phyloP scores from a whole-genome alignment of 2,113 vertebrate species.

The Anoplopoma fimbria region DNA sequence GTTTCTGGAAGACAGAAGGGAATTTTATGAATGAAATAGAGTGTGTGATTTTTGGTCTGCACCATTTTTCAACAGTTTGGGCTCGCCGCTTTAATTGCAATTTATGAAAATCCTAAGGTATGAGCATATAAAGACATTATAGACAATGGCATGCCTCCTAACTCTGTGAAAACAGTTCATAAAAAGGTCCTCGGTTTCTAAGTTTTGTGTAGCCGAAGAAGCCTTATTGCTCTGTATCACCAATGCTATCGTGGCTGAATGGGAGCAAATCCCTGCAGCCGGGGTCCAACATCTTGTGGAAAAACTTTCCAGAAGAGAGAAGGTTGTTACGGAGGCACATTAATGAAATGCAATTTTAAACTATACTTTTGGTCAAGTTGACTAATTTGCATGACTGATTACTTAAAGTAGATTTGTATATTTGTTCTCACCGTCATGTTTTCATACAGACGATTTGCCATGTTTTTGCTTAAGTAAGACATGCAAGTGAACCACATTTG shows the following conservation, averaged over 20 bases:
- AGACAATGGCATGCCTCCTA: no score
- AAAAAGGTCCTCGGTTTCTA: background rate
- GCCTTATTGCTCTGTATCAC: background rate
- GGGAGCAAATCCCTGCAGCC: background rate
- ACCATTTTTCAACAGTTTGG: background rate
- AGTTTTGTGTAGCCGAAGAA: background rate
- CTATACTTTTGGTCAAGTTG: background rate
- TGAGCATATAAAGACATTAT: background rate
- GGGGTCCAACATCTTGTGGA: background rate
- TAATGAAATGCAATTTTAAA: background rate
- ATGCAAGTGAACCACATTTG: background rate
- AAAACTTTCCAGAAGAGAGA: constrained; percentile 1
- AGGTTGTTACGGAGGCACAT: background rate
- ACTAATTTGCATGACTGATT: background rate
- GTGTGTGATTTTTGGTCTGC: background rate
- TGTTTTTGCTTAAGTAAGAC: background rate
- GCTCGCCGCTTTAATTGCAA: background rate
- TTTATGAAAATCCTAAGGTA: background rate
- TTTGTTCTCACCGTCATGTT: background rate
- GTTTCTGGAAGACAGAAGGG: constrained; percentile 67
- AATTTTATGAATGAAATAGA: background rate
- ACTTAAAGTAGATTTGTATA: background rate
- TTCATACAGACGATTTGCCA: background rate
- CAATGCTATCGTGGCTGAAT: background rate
- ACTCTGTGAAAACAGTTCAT: background rate